Evolutionary conservation across 2,797 vertebrate genomes (phyloP).

Genomic region (Emydoidea blandingii): DNA sequence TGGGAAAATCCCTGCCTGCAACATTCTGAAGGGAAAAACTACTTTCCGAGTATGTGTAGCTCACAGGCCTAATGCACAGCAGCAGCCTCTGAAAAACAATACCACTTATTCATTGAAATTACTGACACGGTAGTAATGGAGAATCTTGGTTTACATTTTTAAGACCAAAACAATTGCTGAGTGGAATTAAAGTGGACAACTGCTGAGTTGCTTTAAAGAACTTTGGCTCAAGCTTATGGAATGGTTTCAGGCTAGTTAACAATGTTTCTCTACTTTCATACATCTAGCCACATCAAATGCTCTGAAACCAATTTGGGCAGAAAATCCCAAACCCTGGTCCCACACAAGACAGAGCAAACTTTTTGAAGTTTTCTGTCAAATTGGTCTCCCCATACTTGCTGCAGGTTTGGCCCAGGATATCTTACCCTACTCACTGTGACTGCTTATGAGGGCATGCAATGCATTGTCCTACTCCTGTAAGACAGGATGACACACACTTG

Average conservation of each 20-base stretch:
- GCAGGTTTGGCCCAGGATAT: slow-evolving; percentile 4
- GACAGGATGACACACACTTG: background rate
- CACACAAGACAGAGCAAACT: background rate
- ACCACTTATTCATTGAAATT: background rate
- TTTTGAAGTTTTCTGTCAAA: slow-evolving; percentile 9
- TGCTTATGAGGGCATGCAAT: background rate
- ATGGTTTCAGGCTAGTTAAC: background rate
- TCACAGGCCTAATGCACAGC: background rate
- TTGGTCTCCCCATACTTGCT: background rate
- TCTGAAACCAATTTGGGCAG: background rate
- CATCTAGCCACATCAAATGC: rapidly evolving
- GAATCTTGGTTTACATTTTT: slow-evolving; percentile 8
- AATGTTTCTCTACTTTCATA: slow-evolving; percentile 1
- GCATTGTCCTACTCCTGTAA: background rate
- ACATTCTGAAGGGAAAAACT: background rate
- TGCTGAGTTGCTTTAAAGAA: background rate
- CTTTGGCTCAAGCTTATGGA: slow-evolving; percentile 20
- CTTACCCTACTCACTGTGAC: background rate
- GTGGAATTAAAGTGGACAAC: background rate
- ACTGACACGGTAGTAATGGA: background rate
- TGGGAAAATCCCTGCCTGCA: background rate
- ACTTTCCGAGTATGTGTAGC: background rate
- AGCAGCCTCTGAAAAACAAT: rapidly evolving
- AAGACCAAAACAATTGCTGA: background rate
- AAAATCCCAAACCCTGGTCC: background rate